phyloP scores from a whole-genome alignment of 2,888 invertebrate genomes.

The Diplazon laetatorius region DNA sequence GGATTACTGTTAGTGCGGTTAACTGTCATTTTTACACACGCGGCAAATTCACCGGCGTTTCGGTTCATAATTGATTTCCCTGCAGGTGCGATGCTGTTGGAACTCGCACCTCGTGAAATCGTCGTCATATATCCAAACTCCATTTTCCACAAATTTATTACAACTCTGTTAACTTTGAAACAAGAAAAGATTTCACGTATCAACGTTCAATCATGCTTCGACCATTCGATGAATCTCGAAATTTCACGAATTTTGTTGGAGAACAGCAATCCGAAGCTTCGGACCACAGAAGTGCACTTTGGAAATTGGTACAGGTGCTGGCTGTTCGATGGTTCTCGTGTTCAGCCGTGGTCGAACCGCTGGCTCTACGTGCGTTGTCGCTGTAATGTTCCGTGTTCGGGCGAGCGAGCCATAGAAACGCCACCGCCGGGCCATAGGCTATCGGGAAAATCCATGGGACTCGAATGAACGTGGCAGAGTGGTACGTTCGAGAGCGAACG shows the following conservation, averaged over 20 bases:
- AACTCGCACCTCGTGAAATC: neutral
- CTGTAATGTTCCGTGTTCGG: constrained; percentile 4
- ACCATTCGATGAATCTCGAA: neutral
- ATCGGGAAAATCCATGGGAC: neutral
- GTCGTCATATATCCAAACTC: neutral
- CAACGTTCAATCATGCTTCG: neutral
- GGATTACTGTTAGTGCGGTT: neutral
- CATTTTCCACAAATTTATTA: neutral
- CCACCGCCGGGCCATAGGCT: neutral
- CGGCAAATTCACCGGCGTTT: neutral
- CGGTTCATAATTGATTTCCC: too few species aligned
- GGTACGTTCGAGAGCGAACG: constrained; percentile 15
- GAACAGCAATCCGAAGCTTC: neutral
- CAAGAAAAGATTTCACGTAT: neutral
- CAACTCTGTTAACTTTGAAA: neutral
- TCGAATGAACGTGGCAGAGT: neutral
- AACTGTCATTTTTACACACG: neutral
- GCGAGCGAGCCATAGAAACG: neutral
- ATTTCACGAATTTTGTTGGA: neutral
- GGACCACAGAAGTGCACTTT: neutral
- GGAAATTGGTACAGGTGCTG: neutral
- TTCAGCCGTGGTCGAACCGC: neutral
- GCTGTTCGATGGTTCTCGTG: neutral
- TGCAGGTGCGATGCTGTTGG: too few species aligned
- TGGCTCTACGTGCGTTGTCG: constrained; percentile 5